phyloP scores from a whole-genome alignment of 2,888 invertebrate genomes.

The Saturnia pavonia region DNA sequence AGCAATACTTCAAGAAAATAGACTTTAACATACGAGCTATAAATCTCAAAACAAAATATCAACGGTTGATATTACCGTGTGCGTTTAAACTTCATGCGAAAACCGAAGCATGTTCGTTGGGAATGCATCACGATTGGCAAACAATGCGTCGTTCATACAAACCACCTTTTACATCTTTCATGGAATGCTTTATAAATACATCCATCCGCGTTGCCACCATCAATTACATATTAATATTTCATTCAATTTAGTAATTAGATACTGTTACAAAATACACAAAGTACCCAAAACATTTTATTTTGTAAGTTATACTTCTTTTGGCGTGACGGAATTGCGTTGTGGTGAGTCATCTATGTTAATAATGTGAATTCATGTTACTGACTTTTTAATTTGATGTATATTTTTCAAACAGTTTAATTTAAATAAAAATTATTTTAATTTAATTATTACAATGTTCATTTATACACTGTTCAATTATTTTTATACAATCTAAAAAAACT shows the following conservation, averaged over 20 bases:
- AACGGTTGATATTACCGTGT: slow-evolving; percentile 22
- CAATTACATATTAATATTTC: slow-evolving; percentile 1
- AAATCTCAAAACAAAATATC: slow-evolving; percentile 16
- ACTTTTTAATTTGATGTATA: no score
- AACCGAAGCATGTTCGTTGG: slow-evolving; percentile 26
- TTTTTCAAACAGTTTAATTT: no score
- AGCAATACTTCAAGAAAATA: not conserved
- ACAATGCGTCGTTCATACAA: slow-evolving; percentile 54
- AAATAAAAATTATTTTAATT: no score
- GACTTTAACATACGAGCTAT: not conserved
- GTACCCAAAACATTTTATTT: not conserved
- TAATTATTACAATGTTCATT: no score
- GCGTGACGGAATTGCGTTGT: no score
- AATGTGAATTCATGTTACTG: no score
- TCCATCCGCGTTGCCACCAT: slow-evolving; percentile 28
- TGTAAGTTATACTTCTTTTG: not conserved
- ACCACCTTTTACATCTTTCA: slow-evolving; percentile 39
- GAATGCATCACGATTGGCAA: slow-evolving; percentile 68
- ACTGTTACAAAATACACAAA: not conserved
- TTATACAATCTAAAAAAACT: no score
- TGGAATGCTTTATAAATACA: slow-evolving; percentile 33
- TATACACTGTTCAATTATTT: no score
- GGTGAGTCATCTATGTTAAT: no score
- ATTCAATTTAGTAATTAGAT: not conserved
- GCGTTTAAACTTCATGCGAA: slow-evolving; percentile 21